Evolutionary conservation across 2,797 vertebrate species (phyloP), one percentile per base, ranked within the genome.

Genomic region (Sebastes itinus): DNA sequence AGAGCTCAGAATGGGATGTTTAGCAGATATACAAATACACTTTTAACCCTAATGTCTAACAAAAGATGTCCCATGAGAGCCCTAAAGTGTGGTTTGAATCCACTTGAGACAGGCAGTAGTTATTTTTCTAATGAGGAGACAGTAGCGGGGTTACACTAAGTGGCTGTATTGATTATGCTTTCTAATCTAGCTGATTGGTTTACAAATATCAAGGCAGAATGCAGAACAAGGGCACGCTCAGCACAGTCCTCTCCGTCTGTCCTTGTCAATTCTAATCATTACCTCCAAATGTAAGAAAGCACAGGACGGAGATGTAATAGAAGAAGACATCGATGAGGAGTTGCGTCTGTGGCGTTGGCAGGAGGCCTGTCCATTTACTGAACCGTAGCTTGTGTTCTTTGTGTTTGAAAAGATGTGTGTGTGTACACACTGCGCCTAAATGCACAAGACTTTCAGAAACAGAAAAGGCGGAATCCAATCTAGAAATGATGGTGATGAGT

Each of bases 131-230:
- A 69, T 46, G 61, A 56, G 58, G 66, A 65, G 78, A 71, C 72
- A 75, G 77, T 61, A 65, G 58, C 18, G 38, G 52, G 69, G 61
- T 46, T 82, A 35, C 75, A 77, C 64, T 30, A 72, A 77, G 75
- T 74, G 75, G 58, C 14, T 74, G 60, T 88, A 92, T 88, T 86
- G 86, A 92, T 91, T 72, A 81, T 72, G 63, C 58, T 77, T 83
- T 87, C 80, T 93, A 88, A 92, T 92, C 72, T 76, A 54, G 75
- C 73, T 88, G 87, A 95, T 92, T 92, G 87, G 74, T 66, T 88
- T 82, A 82, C 78, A 88, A 71, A 90, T 83, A 89, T 86, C 77
- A 80, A 87, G 80, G 69, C 76, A 75, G 79, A 64, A 85, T 73
- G 64, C 78, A 84, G 74, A 87, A 83, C 84, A 89, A 89, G 87